phyloP scores from a whole-genome alignment of 2,888 invertebrate genomes.

The Frankliniella fusca region DNA sequence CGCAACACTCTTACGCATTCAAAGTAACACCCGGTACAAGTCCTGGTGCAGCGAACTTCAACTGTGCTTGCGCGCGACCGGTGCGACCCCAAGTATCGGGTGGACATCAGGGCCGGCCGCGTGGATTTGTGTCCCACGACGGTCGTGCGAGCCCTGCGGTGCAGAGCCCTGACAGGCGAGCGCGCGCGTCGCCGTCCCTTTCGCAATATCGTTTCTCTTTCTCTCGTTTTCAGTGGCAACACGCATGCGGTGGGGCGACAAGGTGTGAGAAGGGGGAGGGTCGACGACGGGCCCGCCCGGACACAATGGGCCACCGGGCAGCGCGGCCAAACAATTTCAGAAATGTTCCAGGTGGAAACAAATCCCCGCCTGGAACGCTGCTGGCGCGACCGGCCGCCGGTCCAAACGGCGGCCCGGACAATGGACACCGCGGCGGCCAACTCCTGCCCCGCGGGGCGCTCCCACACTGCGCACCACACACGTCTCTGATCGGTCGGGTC shows the following conservation, averaged over 20 bases:
- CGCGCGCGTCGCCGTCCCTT: background rate
- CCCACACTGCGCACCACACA: background rate
- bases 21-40: too few species aligned
- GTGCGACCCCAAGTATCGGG: background rate
- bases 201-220: background rate
- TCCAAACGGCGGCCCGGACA: too few species aligned
- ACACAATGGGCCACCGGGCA: conserved; percentile 17
- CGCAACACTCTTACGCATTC: too few species aligned
- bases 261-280: background rate
- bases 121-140: background rate
- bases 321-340: conserved; percentile 17
- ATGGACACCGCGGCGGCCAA: background rate
- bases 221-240: background rate
- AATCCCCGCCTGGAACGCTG: background rate
- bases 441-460: background rate
- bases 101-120: background rate
- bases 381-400: background rate
- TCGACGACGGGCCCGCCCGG: background rate
- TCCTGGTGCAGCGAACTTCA: too few species aligned
- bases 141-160: background rate
- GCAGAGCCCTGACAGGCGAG: background rate
- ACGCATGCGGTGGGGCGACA: background rate
- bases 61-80: background rate
- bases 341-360: conserved; percentile 13
- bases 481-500: too few species aligned